Conservation (phyloP, 2,888 invertebrate genomes). For the Pemphredon lugubris region DNA sequence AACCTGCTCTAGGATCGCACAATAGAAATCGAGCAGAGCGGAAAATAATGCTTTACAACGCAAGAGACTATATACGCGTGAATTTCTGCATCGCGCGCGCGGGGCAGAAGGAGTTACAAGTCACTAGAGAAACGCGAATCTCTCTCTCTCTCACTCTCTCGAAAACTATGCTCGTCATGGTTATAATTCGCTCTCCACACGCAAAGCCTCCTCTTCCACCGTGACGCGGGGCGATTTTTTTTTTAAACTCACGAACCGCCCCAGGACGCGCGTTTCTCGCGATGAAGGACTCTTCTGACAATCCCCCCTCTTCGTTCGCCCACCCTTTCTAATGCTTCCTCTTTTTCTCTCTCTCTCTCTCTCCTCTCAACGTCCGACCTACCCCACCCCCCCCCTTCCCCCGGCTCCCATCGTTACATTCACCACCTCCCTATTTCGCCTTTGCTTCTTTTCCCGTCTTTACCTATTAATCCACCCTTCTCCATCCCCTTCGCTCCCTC, state of each 20-base stretch:
- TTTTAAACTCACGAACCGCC: not conserved
- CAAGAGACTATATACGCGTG: too few species aligned
- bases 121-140: not conserved
- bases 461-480: not conserved
- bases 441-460: too few species aligned
- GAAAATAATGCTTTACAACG: too few species aligned
- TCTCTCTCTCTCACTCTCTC: not conserved
- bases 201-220: not conserved
- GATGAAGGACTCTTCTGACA: constrained; percentile 7
- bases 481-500: not conserved
- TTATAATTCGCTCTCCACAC: constrained; percentile 1
- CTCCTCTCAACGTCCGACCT: not conserved
- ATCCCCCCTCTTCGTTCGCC: constrained; percentile 1
- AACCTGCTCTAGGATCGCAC: too few species aligned
- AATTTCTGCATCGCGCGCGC: too few species aligned
- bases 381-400: not conserved
- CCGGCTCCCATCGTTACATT: not conserved
- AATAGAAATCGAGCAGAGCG: too few species aligned
- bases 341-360: not conserved
- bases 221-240: not conserved
- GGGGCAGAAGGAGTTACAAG: not conserved
- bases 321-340: constrained; percentile 9
- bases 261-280: not conserved
- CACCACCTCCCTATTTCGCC: not conserved
- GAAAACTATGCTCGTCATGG: not conserved